Evolutionary conservation across 1,140 invertebrate genomes (phyloP).

Genomic region (Asobara japonica): DNA sequence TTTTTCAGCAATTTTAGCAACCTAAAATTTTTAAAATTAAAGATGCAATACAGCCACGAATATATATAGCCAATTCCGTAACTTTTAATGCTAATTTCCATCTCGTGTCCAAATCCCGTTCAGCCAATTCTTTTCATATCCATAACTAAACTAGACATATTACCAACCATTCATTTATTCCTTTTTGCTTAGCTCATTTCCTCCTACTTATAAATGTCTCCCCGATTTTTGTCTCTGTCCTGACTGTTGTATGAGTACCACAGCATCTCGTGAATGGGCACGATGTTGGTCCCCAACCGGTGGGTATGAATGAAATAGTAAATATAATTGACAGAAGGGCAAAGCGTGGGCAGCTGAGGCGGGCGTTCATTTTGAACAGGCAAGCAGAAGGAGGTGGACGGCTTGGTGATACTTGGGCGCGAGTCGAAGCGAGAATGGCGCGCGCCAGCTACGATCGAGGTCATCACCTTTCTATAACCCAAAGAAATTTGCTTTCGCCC

Average conservation of each 20-base stretch:
- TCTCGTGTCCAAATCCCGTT: not conserved
- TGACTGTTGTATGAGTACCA: conserved; percentile 11
- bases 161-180: not conserved
- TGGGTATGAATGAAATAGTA: conserved; percentile 64
- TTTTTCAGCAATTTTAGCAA: too few relatives aligned
- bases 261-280: conserved; percentile 55
- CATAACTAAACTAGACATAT: not conserved
- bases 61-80: too few relatives aligned
- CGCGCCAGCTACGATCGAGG: conserved; percentile 58
- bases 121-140: not conserved
- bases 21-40: too few relatives aligned
- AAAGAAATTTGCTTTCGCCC: conserved; percentile 45
- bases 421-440: conserved; percentile 46
- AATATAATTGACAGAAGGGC: conserved; percentile 64
- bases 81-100: not conserved
- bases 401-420: conserved; percentile 11
- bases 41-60: too few relatives aligned
- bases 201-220: not conserved
- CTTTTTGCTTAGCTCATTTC: conserved; percentile 3
- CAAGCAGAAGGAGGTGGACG: conserved; percentile 47
- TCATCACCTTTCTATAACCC: conserved; percentile 62
- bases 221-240: not conserved
- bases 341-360: conserved; percentile 59
- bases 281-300: conserved; percentile 51
- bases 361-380: conserved; percentile 52